Conservation (phyloP, 2,888 invertebrate genomes). For the Dromius quadrimaculatus region DNA sequence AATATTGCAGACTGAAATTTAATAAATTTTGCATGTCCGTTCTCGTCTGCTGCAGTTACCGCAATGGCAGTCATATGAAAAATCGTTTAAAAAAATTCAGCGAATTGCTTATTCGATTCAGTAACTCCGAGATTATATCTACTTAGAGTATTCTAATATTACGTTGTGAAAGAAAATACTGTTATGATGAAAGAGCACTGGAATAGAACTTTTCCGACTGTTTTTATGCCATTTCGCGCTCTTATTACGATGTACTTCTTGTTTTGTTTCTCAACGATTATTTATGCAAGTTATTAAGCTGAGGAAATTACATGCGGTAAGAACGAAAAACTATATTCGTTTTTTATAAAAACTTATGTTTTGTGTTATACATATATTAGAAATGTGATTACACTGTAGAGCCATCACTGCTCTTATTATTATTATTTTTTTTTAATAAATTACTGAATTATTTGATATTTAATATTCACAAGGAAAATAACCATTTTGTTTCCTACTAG, state of each 20-base stretch:
- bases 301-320: too few relatives aligned
- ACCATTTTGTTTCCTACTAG: too few relatives aligned
- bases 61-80: background rate
- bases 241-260: background rate
- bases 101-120: constrained; percentile 6
- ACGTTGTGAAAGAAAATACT: background rate
- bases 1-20: background rate
- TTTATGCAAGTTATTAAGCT: too few relatives aligned
- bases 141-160: constrained; percentile 1
- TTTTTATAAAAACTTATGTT: too few relatives aligned
- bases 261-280: background rate
- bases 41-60: background rate
- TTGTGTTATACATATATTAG: too few relatives aligned
- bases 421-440: too few relatives aligned
- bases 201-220: background rate
- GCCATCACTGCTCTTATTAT: too few relatives aligned
- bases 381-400: too few relatives aligned
- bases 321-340: too few relatives aligned
- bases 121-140: background rate
- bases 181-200: background rate
- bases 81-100: constrained; percentile 2
- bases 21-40: background rate
- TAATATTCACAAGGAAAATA: too few relatives aligned
- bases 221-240: constrained; percentile 7
- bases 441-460: too few relatives aligned